Conservation (phyloP, 2,797 vertebrate species). For the Limnodromus scolopaceus region DNA sequence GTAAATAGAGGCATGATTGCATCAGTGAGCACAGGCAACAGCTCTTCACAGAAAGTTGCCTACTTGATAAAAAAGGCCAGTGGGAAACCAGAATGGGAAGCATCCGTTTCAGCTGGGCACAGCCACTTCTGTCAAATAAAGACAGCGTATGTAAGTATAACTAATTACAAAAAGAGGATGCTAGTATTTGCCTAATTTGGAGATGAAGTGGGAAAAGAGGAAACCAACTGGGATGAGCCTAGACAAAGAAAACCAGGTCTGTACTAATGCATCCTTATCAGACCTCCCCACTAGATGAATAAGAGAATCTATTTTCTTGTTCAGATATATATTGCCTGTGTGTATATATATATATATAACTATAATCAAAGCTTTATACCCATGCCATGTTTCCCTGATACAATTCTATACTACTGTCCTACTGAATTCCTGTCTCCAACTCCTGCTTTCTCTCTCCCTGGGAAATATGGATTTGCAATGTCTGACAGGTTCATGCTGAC, state of each 20-base stretch:
- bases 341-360: neutral
- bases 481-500: neutral
- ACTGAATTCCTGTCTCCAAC: neutral
- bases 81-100: neutral
- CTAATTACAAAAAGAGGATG: neutral
- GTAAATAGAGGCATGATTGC: neutral
- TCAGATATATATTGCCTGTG: neutral
- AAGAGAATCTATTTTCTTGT: neutral
- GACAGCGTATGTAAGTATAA: neutral
- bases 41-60: neutral
- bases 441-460: neutral
- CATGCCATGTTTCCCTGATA: neutral
- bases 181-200: neutral
- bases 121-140: neutral
- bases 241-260: neutral
- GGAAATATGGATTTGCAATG: slow-evolving; percentile 27
- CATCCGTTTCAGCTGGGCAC: neutral
- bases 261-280: neutral
- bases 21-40: neutral
- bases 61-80: neutral
- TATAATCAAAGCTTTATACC: neutral
- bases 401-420: neutral
- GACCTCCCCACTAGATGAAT: neutral
- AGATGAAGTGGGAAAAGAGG: neutral
- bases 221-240: neutral